Evolutionary conservation across 2,888 invertebrate genomes (phyloP), one percentile per base, ranked within the genome.

Genomic region (Drosophila kanekoi): DNA sequence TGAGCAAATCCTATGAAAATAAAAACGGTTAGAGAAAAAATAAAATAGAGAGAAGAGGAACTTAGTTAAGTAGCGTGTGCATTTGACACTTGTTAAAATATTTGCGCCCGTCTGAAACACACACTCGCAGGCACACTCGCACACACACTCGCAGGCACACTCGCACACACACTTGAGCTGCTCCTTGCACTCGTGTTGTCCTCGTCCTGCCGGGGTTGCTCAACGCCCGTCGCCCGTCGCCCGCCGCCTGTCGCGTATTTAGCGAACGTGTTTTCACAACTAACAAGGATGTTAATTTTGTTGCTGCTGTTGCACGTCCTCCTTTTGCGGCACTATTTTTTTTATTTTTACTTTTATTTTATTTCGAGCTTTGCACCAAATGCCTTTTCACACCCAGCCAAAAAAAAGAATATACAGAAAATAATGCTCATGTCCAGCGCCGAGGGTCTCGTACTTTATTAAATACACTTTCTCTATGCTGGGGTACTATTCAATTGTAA

Each of bases 11-110:
- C 61, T 43, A 48, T 20, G 14, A 69, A 69, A 63, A 67, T 43
- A 63, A 53, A 71, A 60, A 65, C n/a, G n/a, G n/a, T n/a, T 13
- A 44, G 32, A 16, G 51, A 64, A 53, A 20, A 3, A 18, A 37
- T 48, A 53, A 45, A 60, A 61, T 37, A 37, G 44, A 52, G 45
- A 47, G 32, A 16, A 20, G 57, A 20, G 57, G 33, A 74, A 76
- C 60, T 76, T 78, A 82, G 87, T 85, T 90, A 91, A 92, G 91
- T 91, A 92, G 91, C 92, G 92, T 92, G 92, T 92, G 92, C 90
- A 91, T 92, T 90, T 92, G 92, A 92, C 92, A 92, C 92, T 92
- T 92, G 92, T 92, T 92, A 92, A 91, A 92, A 92, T 92, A 92
- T 92, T 92, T 92, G 90, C 90, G 81, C 87, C 87, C 86, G 83